Percentiles rank a stretch among this genome's conserved stretches.
These are phyloP conservation scores for Oncorhynchus keta DNA, from an alignment of 2,113 vertebrate genomes.

Conservation along the genomic window DNA sequence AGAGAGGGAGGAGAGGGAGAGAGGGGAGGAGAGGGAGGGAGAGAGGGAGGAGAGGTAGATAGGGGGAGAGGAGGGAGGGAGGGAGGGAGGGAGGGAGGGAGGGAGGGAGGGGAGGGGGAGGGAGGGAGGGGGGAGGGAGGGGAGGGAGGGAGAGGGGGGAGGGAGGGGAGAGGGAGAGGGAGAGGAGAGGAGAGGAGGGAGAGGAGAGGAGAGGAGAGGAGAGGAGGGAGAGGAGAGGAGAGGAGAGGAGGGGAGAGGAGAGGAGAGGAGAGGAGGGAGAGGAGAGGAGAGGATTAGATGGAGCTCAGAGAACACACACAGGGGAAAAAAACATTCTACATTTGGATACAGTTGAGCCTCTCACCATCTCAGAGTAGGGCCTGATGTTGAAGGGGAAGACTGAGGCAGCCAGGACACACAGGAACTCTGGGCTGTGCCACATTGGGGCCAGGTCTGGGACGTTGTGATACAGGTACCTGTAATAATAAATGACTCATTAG, in stretches of 20 bases:
- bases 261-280: not conserved
- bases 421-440: conserved; percentile 97
- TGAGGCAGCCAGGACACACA: conserved; percentile 88
- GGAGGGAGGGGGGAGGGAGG: fast-evolving
- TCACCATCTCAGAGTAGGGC: conserved; percentile 72
- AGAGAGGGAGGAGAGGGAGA: no score
- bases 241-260: not conserved
- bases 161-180: not conserved
- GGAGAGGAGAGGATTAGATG: no score
- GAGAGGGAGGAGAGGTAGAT: fast-evolving
- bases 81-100: no score
- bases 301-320: no score
- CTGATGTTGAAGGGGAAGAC: conserved; percentile 98
- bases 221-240: not conserved
- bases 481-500: no score
- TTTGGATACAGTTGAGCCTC: not conserved
- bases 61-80: no score
- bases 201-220: not conserved
- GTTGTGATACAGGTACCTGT: conserved; percentile 90
- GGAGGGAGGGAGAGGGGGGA: not conserved
- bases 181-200: not conserved
- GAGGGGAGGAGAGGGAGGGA: fast-evolving
- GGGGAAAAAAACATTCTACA: no score
- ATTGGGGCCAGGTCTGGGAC: conserved; percentile 88
- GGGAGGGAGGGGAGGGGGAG: no score